phyloP scores from a whole-genome alignment of 37 sponge, comb jelly and placozoan species.

The Spongilla lacustris region DNA sequence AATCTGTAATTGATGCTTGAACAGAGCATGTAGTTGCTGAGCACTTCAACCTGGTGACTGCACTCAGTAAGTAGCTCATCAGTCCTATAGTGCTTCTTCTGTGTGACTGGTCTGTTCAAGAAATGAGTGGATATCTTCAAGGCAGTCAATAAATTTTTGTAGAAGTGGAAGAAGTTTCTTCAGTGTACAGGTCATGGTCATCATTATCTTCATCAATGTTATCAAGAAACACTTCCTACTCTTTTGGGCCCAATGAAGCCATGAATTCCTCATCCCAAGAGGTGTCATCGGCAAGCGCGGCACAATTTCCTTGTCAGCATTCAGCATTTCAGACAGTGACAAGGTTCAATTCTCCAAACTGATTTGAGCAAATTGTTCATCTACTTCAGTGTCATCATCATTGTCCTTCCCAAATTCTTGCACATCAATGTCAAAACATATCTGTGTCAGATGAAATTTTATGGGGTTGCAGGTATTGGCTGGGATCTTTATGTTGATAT shows the following conservation, averaged over 20 bases:
- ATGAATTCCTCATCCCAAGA: not conserved
- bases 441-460: slow-evolving; percentile 33
- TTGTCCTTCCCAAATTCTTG: slow-evolving; percentile 22
- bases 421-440: slow-evolving; percentile 44
- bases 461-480: slow-evolving; percentile 76
- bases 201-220: not conserved
- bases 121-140: no score
- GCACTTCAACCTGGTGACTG: no score
- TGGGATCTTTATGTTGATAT: slow-evolving; percentile 69
- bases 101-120: no score
- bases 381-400: slow-evolving; percentile 32
- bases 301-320: slow-evolving; percentile 6
- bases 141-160: no score
- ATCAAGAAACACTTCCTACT: not conserved
- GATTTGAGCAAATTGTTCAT: slow-evolving; percentile 12
- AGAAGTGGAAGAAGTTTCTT: no score
- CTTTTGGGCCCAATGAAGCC: not conserved
- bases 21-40: no score
- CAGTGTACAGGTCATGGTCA: not conserved
- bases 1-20: no score
- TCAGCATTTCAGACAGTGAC: not conserved
- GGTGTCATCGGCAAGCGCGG: not conserved
- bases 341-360: not conserved
- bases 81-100: no score
- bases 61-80: no score